Conservation (phyloP, 2,797 vertebrate genomes). For the Mormyrus proboscirostris region DNA sequence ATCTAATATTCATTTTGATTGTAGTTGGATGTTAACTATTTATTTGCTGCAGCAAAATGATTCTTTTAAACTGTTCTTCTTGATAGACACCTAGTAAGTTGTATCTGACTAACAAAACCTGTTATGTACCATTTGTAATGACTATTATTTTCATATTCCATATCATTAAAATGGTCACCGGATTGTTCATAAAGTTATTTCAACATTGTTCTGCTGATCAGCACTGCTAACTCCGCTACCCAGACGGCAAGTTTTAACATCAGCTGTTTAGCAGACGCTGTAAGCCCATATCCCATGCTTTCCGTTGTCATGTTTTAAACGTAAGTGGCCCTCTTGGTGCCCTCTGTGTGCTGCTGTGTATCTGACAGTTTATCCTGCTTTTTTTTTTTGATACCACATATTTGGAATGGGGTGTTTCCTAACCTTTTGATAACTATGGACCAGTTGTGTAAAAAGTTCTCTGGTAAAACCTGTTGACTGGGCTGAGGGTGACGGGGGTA, state of each 20-base stretch:
- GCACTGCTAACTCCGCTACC: neutral
- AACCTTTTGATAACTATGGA: neutral
- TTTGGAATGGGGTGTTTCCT: neutral
- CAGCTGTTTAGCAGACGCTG: neutral
- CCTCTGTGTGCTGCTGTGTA: neutral
- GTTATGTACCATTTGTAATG: neutral
- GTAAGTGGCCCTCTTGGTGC: neutral
- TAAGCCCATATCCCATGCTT: neutral
- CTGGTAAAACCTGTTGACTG: neutral
- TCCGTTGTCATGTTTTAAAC: neutral
- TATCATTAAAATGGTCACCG: neutral
- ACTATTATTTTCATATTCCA: neutral
- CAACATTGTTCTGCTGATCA: neutral
- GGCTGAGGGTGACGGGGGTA: neutral
- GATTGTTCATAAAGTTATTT: neutral
- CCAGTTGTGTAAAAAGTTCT: neutral
- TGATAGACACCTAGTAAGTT: neutral
- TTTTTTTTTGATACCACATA: neutral
- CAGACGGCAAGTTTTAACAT: neutral
- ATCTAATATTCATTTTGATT: neutral
- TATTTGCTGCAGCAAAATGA: neutral
- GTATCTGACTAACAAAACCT: neutral
- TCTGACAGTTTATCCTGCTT: neutral
- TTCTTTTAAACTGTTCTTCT: neutral
- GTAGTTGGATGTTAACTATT: neutral